Evolutionary conservation across 1,140 invertebrate species (phyloP).

Genomic region (Pinna nobilis): DNA sequence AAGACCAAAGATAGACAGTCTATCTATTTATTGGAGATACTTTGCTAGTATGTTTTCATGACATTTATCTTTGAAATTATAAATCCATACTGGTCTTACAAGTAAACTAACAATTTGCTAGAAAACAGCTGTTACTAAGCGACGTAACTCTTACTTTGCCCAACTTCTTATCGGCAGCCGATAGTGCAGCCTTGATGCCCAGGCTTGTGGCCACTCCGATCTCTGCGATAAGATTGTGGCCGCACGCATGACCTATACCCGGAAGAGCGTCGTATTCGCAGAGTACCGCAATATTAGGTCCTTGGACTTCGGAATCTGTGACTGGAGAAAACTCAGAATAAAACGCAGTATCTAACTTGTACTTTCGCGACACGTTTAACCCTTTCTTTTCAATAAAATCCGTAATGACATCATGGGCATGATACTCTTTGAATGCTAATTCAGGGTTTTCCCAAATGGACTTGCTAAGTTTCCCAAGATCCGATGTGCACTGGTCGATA

Average conservation of each 20-base stretch:
- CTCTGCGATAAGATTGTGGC: conserved; percentile 74
- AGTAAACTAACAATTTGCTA: no score
- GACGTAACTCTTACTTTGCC: conserved; percentile 51
- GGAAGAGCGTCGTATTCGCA: conserved; percentile 75
- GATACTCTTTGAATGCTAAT: conserved; percentile 59
- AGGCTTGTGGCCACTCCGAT: conserved; percentile 69
- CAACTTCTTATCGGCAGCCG: conserved; percentile 23
- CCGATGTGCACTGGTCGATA: conserved; percentile 34
- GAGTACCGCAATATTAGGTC: conserved; percentile 65
- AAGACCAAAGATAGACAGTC: no score
- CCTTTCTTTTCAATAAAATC: conserved; percentile 61
- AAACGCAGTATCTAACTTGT: conserved; percentile 65
- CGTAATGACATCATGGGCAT: conserved; percentile 63
- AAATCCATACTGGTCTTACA: no score
- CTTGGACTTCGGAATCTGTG: conserved; percentile 40
- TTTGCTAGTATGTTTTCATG: no score
- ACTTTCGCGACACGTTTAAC: conserved; percentile 61
- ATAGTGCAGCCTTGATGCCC: conserved; percentile 66
- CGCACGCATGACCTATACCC: conserved; percentile 74
- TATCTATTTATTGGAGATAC: no score
- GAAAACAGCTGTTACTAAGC: no score
- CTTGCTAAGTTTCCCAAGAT: conserved; percentile 41
- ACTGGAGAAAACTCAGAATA: conserved; percentile 53
- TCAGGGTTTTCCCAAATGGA: conserved; percentile 67
- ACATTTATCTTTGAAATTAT: no score